Evolutionary conservation across 2,113 vertebrate species (phyloP).

Genomic region (Mormyrus iriodes): DNA sequence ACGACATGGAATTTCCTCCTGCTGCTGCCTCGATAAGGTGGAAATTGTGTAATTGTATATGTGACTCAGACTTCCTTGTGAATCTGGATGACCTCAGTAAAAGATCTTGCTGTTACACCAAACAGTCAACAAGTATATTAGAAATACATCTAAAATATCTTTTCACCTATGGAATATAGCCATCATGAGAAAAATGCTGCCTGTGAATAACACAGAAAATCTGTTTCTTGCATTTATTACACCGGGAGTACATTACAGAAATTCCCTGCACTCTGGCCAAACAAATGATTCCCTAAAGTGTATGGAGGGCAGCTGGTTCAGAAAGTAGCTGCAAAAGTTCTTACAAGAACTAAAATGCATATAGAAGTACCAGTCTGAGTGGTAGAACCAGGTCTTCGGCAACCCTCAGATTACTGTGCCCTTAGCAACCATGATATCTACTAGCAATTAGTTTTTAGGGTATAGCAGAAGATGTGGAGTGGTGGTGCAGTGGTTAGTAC

Average conservation of each 20-base stretch:
- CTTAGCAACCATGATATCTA: neutral
- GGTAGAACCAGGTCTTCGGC: neutral
- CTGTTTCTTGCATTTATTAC: neutral
- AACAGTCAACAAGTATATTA: neutral
- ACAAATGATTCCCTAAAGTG: neutral
- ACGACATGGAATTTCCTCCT: neutral
- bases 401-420: neutral
- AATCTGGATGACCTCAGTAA: neutral
- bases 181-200: neutral
- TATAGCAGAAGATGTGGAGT: neutral
- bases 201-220: neutral
- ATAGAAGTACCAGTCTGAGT: neutral
- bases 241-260: neutral
- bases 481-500: neutral
- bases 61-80: neutral
- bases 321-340: neutral
- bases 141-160: neutral
- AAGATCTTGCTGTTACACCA: neutral
- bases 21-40: neutral
- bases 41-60: neutral
- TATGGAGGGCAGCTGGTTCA: neutral
- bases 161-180: neutral
- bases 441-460: neutral
- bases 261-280: neutral
- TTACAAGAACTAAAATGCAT: neutral